Conservation (phyloP, 1,140 invertebrate species). For the Listronotus bonariensis region DNA sequence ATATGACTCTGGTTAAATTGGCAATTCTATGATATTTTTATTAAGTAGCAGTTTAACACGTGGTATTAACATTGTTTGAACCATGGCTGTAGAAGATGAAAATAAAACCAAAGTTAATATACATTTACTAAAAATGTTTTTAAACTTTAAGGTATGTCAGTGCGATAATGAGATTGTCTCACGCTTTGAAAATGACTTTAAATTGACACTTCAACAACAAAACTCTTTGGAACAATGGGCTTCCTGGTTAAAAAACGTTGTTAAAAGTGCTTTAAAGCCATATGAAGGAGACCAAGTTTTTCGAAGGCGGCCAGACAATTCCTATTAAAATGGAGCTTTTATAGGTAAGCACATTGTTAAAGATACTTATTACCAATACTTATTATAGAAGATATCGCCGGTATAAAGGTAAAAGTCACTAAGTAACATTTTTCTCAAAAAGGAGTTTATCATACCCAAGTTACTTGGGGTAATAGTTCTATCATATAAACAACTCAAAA, state of each 20-base stretch:
- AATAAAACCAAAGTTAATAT: too few species aligned
- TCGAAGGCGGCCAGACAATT: constrained; percentile 92
- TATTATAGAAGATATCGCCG: too few species aligned
- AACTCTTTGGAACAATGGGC: constrained; percentile 97
- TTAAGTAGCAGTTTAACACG: too few species aligned
- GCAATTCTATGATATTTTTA: too few species aligned
- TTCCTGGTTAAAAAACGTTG: constrained; percentile 92
- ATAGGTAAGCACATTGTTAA: constrained; percentile 68
- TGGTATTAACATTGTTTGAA: too few species aligned
- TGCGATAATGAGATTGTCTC: constrained; percentile 88
- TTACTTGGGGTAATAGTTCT: too few species aligned
- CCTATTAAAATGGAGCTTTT: constrained; percentile 98
- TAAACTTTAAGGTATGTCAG: constrained; percentile 71
- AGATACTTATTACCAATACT: not conserved
- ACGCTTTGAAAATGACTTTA: constrained; percentile 91
- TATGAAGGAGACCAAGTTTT: constrained; percentile 86
- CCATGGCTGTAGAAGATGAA: too few species aligned
- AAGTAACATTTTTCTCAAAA: too few species aligned
- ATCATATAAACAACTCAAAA: too few species aligned
- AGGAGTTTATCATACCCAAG: too few species aligned
- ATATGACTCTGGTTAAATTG: too few species aligned
- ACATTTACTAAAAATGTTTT: not conserved
- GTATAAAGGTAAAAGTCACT: too few species aligned
- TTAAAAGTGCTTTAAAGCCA: constrained; percentile 83
- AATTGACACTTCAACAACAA: constrained; percentile 89